A percentile compares a stretch with the other conserved stretches of the same genome.
Evolutionary conservation across 2,888 invertebrate genomes (phyloP).

Genomic region (Apoda limacodes): DNA sequence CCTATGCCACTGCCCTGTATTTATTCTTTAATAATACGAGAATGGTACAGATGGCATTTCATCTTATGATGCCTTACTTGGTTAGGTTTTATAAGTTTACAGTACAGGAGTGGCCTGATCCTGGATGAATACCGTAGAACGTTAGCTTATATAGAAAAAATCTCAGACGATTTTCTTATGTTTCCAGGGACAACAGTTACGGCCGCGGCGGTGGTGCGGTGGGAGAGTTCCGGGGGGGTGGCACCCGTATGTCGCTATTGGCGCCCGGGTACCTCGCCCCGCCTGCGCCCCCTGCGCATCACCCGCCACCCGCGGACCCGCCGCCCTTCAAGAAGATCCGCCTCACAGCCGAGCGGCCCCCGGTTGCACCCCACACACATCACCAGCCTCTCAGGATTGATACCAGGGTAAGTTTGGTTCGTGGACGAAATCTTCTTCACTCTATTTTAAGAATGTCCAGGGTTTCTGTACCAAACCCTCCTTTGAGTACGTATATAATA

Average conservation of each 20-base stretch:
- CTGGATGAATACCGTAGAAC: too few relatives aligned
- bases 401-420: conserved; percentile 71
- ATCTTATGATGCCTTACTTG: too few relatives aligned
- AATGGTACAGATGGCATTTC: conserved; percentile 5
- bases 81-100: too few relatives aligned
- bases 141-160: conserved; percentile 5
- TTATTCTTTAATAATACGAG: too few relatives aligned
- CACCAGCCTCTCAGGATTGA: conserved; percentile 75
- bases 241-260: conserved; percentile 70
- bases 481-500: too few relatives aligned
- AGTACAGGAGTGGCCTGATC: too few relatives aligned
- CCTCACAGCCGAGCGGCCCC: conserved; percentile 61
- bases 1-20: too few relatives aligned
- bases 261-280: conserved; percentile 70
- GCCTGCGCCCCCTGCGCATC: conserved; percentile 56
- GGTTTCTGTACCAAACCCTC: too few relatives aligned
- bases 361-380: conserved; percentile 44
- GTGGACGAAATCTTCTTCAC: too few relatives aligned
- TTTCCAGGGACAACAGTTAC: conserved; percentile 54
- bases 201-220: conserved; percentile 51
- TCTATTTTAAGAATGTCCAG: too few relatives aligned
- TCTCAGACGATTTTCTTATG: conserved; percentile 5
- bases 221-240: conserved; percentile 49
- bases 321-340: conserved; percentile 78
- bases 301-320: conserved; percentile 62